Evolutionary conservation across 30 jellyfish, hydroid and myxozoan species (phyloP).

Genomic region (Hydractinia echinata): DNA sequence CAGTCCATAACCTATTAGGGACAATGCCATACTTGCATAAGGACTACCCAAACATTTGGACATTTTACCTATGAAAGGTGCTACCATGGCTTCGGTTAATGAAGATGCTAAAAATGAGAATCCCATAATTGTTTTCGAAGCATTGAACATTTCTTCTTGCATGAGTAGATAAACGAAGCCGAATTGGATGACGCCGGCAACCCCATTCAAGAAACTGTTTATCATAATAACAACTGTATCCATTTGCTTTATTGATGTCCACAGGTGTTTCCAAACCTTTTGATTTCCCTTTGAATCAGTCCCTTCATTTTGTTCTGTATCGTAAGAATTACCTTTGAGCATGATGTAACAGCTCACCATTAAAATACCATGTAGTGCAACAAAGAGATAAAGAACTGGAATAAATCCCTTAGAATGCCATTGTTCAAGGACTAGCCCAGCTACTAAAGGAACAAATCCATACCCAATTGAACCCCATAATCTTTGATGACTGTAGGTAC

Average conservation of each 20-base stretch:
- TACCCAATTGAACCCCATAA: slow-evolving; percentile 20
- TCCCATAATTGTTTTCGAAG: neutral
- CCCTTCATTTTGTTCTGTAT: neutral
- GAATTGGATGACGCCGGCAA: neutral
- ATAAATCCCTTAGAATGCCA: too few relatives aligned
- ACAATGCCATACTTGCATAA: neutral
- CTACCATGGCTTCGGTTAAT: neutral
- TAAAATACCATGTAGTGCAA: too few relatives aligned
- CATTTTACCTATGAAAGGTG: neutral
- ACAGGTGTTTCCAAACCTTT: neutral
- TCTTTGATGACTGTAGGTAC: slow-evolving; percentile 10
- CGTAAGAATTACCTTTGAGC: too few relatives aligned
- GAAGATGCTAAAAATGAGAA: neutral
- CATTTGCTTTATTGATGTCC: neutral
- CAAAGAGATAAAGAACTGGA: too few relatives aligned
- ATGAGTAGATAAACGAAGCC: neutral
- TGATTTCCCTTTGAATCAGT: neutral
- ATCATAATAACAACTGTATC: neutral
- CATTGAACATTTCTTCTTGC: neutral
- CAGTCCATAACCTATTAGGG: slow-evolving; percentile 9
- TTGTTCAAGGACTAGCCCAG: neutral
- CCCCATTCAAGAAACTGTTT: neutral
- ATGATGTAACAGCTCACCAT: too few relatives aligned
- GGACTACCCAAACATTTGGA: neutral
- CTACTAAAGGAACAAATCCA: neutral